Percentiles rank a stretch among this genome's conserved stretches.
Conservation (phyloP, 2,888 invertebrate species). For the Napeogenes sylphis region DNA sequence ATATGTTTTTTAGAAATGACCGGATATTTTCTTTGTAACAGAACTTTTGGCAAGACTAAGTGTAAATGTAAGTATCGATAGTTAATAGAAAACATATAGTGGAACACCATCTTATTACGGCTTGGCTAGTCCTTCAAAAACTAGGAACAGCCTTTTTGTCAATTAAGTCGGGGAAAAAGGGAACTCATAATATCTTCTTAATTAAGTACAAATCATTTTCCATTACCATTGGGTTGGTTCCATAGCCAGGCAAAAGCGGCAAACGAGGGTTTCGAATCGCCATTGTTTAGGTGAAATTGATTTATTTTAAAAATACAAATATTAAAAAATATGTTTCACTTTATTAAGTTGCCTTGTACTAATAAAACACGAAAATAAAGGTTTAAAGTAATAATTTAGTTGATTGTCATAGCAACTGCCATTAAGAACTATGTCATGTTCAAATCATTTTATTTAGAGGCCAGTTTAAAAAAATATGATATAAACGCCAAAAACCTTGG, state of each 20-base stretch:
- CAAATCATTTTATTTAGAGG: too few relatives aligned
- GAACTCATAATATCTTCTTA: background rate
- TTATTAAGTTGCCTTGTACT: background rate
- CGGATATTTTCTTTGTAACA: too few relatives aligned
- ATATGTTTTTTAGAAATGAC: too few relatives aligned
- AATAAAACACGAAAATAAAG: background rate
- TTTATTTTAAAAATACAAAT: background rate
- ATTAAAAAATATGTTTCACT: background rate
- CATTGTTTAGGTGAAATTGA: constrained; percentile 39
- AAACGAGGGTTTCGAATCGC: constrained; percentile 79
- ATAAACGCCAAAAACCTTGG: too few relatives aligned
- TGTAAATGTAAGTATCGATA: too few relatives aligned
- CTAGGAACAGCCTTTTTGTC: too few relatives aligned
- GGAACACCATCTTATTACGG: too few relatives aligned
- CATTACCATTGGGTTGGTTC: constrained; percentile 81
- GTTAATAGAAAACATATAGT: too few relatives aligned
- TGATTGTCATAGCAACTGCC: background rate
- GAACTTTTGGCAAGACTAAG: too few relatives aligned
- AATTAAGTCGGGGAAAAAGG: too few relatives aligned
- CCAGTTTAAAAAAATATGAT: too few relatives aligned
- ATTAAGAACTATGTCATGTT: background rate
- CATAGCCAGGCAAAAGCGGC: constrained; percentile 86
- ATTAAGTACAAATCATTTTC: constrained; percentile 1
- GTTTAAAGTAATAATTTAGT: background rate
- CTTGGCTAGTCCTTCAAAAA: too few relatives aligned